Evolutionary conservation across 1,140 invertebrate genomes (phyloP).

Genomic region (Apocrypta bakeri): DNA sequence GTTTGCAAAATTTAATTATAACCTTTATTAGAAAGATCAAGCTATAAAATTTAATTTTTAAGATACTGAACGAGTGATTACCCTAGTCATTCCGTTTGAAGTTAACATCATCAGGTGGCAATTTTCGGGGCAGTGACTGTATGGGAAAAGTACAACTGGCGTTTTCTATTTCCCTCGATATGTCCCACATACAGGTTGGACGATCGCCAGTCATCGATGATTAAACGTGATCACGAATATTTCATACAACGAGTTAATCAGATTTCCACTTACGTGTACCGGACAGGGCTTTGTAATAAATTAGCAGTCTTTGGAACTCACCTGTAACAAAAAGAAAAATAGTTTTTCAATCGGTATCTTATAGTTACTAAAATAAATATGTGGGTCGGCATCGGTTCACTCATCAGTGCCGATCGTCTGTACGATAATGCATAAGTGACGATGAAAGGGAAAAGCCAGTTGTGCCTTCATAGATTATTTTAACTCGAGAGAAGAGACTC

Average conservation of each 20-base stretch:
- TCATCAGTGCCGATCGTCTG: background rate
- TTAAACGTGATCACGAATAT: too few species aligned
- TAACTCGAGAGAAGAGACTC: background rate
- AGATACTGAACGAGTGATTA: background rate
- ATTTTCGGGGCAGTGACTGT: background rate
- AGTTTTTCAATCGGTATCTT: too few species aligned
- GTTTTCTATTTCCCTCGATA: background rate
- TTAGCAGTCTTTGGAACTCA: constrained; percentile 5
- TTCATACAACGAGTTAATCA: background rate
- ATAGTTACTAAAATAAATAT: too few species aligned
- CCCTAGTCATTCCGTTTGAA: background rate
- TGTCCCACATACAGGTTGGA: background rate
- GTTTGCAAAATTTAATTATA: background rate
- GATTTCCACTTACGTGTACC: background rate
- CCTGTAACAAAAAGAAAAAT: constrained; percentile 33
- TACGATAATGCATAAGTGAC: background rate
- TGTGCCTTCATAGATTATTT: constrained; percentile 14
- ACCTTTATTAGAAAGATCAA: background rate
- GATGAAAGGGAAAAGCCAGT: background rate
- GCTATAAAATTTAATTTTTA: background rate
- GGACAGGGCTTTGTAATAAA: background rate
- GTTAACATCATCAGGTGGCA: background rate
- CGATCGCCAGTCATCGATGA: too few species aligned
- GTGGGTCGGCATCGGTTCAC: too few species aligned
- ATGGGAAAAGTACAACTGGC: background rate